phyloP scores from a whole-genome alignment of 2,888 invertebrate species.

The Shargacucullia verbasci region DNA sequence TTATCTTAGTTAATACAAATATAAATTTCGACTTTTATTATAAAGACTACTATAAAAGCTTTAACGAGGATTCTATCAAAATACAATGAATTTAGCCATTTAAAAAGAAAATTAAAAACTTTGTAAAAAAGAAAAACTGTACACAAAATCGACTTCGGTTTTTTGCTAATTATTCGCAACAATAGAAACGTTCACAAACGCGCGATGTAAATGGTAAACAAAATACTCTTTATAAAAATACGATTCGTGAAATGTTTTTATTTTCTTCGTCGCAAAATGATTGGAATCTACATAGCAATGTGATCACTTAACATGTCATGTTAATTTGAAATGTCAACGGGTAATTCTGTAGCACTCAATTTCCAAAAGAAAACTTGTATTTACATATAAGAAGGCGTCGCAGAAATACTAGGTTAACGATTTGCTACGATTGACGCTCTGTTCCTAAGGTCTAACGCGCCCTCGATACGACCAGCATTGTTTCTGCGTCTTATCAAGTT shows the following conservation, averaged over 20 bases:
- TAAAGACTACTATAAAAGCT: constrained; percentile 9
- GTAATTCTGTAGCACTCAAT: constrained; percentile 20
- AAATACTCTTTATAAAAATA: neutral
- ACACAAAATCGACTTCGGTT: constrained; percentile 1
- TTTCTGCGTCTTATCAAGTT: constrained; percentile 75
- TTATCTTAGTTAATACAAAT: neutral
- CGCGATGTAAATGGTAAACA: neutral
- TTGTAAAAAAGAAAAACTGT: constrained; percentile 1
- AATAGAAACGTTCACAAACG: neutral
- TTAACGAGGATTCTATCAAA: neutral
- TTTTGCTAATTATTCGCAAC: constrained; percentile 1
- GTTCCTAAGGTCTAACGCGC: constrained; percentile 68
- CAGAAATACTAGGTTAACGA: constrained; percentile 76
- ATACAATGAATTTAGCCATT: neutral
- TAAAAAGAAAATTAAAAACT: constrained; percentile 8
- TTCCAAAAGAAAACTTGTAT: constrained; percentile 44
- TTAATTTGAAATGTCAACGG: constrained; percentile 30
- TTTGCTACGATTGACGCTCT: constrained; percentile 70
- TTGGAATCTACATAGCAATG: neutral
- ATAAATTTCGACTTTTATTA: constrained; percentile 11
- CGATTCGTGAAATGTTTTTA: neutral
- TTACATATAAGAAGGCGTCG: constrained; percentile 33
- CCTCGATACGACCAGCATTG: constrained; percentile 75
- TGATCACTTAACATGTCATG: constrained; percentile 25
- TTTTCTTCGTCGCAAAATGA: too few species aligned